Evolutionary conservation across 2,113 vertebrate genomes (phyloP), one percentile per base, ranked within the genome.

Genomic region (Rana temporaria): DNA sequence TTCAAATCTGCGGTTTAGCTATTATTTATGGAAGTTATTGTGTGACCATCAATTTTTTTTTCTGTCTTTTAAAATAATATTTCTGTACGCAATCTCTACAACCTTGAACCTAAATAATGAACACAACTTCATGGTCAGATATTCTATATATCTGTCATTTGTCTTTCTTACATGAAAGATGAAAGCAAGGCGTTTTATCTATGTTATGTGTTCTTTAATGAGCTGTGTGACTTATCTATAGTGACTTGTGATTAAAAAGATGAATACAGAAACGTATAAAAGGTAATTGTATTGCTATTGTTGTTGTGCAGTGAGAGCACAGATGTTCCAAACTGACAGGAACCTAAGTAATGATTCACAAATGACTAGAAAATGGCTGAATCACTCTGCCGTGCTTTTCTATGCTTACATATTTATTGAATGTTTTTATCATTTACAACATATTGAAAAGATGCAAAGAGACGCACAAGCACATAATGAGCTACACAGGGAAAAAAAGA

Each of bases 301-400:
- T 57, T 73, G 24, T 57, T 73, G 19, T 30, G 14, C 32, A 32
- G 53, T 73, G 17, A 56, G 52, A 56, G 55, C 69, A 32, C 70
- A 57, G 70, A 57, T 73, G 70, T 73, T 73, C 17, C 56, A 14
- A 11, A 18, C 24, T 34, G 53, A 56, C 48, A 55, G 24, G 15
- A 57, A 71, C 22, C 69, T 71, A 57, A 73, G 53, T 11, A 24
- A 73, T 73, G 53, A 73, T 57, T 73, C 70, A 57, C 70, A 30
- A 57, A 32, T 73, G 16, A n/a, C 24, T 57, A 18, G 4, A 32
- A 32, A 26, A 6, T 26, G 70, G 24, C 70, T 30, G 24, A 18
- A 32, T 57, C 70, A 19, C 70, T 48, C 70, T 71, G 42, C 42
- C 70, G 9, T 30, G 52, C 24, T 34, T 57, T 2, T 19, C 53